These are phyloP conservation scores for Scomber japonicus DNA, from an alignment of 2,113 vertebrate species.

Conservation along the genomic window DNA sequence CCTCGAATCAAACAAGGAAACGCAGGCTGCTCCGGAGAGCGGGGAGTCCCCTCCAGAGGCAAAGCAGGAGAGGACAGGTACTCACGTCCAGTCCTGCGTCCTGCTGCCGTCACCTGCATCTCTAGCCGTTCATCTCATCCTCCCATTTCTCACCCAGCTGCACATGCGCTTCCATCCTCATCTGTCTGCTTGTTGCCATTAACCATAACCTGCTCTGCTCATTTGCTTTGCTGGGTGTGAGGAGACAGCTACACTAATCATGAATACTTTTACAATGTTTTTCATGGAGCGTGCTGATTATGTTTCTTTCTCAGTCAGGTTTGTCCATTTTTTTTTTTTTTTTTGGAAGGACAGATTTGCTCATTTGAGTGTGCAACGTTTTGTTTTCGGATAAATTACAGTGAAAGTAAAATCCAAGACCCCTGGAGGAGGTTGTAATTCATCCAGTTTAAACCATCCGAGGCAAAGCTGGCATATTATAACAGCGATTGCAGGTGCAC, in stretches of 20 bases:
- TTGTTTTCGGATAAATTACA: neutral
- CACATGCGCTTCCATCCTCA: conserved; percentile 18
- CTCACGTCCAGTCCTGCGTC: neutral
- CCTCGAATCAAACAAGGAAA: conserved; percentile 53
- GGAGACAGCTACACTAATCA: neutral
- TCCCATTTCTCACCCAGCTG: conserved; percentile 11
- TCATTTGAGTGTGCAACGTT: neutral
- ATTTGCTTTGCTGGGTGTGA: neutral
- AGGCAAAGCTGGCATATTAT: neutral
- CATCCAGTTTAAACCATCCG: too few relatives aligned
- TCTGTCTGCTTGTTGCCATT: conserved; percentile 13
- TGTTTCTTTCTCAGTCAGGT: neutral
- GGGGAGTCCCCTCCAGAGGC: conserved; percentile 20
- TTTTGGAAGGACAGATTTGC: neutral
- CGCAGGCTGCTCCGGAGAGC: conserved; percentile 42
- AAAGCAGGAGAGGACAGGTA: conserved; percentile 86
- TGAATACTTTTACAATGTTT: too few relatives aligned
- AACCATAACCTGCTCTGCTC: neutral
- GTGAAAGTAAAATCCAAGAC: neutral
- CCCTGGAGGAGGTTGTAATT: neutral
- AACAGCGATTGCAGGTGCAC: neutral
- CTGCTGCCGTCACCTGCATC: neutral
- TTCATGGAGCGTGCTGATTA: too few relatives aligned
- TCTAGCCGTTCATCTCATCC: neutral
- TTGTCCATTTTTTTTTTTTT: neutral